phyloP scores from a whole-genome alignment of 30 jellyfish, hydroid and myxozoan species.

The Aurelia aurita complex sp. Pacific region DNA sequence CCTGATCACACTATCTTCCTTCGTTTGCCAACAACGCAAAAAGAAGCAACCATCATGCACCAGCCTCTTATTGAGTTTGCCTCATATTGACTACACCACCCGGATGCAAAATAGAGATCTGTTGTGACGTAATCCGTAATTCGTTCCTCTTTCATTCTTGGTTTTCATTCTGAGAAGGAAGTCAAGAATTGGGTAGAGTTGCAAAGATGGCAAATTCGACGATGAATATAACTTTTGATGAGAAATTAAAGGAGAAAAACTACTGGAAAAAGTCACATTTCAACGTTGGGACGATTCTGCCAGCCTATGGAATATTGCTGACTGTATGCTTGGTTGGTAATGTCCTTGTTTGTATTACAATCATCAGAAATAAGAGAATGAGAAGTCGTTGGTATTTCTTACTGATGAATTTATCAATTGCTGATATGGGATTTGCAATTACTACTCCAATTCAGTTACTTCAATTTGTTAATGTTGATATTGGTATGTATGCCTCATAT shows the following conservation, averaged over 20 bases:
- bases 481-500: slow-evolving; percentile 27
- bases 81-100: too few relatives aligned
- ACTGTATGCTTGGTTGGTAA: slow-evolving; percentile 48
- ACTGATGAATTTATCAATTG: slow-evolving; percentile 45
- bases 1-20: too few relatives aligned
- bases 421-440: slow-evolving; percentile 66
- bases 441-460: slow-evolving; percentile 53
- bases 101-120: too few relatives aligned
- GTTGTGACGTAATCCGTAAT: too few relatives aligned
- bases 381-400: slow-evolving; percentile 55
- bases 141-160: too few relatives aligned
- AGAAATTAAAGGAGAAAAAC: neutral
- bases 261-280: slow-evolving; percentile 44
- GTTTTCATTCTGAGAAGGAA: too few relatives aligned
- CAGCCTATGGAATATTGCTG: slow-evolving; percentile 34
- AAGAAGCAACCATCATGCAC: too few relatives aligned
- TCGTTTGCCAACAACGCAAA: too few relatives aligned
- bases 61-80: too few relatives aligned
- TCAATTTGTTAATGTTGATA: slow-evolving; percentile 30
- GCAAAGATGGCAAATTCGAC: too few relatives aligned
- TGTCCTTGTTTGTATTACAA: slow-evolving; percentile 20
- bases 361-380: slow-evolving; percentile 32
- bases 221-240: too few relatives aligned
- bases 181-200: too few relatives aligned
- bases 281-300: slow-evolving; percentile 31